Evolutionary conservation across 2,797 vertebrate genomes (phyloP).

Genomic region (Vespertilio murinus): DNA sequence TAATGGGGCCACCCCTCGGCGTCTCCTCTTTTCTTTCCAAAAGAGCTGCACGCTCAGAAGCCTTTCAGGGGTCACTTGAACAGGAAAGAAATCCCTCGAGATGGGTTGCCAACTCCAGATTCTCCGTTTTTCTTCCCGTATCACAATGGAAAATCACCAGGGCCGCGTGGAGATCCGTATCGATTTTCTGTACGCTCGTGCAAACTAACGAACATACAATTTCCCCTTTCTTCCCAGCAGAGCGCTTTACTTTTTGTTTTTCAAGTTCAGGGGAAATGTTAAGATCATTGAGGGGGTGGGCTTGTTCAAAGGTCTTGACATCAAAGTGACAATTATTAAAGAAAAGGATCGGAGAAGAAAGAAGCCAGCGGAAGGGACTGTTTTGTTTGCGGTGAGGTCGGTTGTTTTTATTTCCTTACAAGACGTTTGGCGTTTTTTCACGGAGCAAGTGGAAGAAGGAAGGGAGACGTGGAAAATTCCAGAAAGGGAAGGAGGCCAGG

Average conservation of each 20-base stretch:
- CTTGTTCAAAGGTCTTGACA: conserved; percentile 54
- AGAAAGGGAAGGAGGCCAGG: background rate
- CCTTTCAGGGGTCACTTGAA: conserved; percentile 77
- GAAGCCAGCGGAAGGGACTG: background rate
- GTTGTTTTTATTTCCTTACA: conserved; percentile 17
- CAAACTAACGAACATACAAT: conserved; percentile 72
- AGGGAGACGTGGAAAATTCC: conserved; percentile 22
- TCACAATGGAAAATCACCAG: conserved; percentile 76
- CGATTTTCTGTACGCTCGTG: conserved; percentile 32
- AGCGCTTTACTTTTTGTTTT: conserved; percentile 42
- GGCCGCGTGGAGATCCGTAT: conserved; percentile 42
- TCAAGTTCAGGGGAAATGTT: conserved; percentile 54
- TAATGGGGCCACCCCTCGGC: conserved; percentile 68
- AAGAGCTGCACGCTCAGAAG: conserved; percentile 72
- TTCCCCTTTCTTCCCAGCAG: conserved; percentile 58
- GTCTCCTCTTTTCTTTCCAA: conserved; percentile 79
- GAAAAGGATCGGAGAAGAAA: conserved; percentile 44
- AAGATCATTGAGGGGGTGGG: conserved; percentile 30
- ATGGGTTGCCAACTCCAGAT: conserved; percentile 77
- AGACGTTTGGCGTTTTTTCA: background rate
- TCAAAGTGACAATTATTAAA: conserved; percentile 41
- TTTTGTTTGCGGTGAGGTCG: background rate
- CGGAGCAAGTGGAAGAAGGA: background rate
- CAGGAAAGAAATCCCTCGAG: conserved; percentile 79
- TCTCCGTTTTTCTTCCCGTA: conserved; percentile 68